Evolutionary conservation across 2,888 invertebrate genomes (phyloP).

Genomic region (Acleris emargana): DNA sequence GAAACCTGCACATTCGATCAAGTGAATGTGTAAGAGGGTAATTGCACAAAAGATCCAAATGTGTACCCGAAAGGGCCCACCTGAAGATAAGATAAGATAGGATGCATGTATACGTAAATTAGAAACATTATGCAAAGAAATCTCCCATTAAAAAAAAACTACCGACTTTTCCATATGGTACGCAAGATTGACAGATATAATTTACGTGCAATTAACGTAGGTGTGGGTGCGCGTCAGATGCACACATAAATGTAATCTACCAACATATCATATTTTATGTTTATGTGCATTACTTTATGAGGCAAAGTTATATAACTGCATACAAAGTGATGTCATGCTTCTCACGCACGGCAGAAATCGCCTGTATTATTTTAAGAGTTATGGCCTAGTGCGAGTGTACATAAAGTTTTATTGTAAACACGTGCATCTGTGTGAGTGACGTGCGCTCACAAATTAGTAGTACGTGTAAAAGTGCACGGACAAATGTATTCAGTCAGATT

Average conservation of each 20-base stretch:
- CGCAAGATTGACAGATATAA: not conserved
- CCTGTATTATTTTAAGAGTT: slow-evolving; percentile 74
- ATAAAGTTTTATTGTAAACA: slow-evolving; percentile 78
- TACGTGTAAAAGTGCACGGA: slow-evolving; percentile 42
- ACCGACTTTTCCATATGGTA: not conserved
- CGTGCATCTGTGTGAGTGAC: slow-evolving; percentile 66
- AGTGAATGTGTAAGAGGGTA: too few species aligned
- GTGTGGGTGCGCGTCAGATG: not conserved
- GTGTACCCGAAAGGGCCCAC: too few species aligned
- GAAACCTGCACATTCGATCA: too few species aligned
- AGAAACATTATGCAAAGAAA: too few species aligned
- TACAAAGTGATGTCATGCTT: slow-evolving; percentile 48
- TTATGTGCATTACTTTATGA: slow-evolving; percentile 17
- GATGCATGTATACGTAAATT: too few species aligned
- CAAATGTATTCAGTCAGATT: slow-evolving; percentile 27
- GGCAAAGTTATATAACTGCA: slow-evolving; percentile 26
- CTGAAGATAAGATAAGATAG: too few species aligned
- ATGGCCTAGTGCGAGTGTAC: slow-evolving; percentile 68
- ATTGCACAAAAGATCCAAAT: too few species aligned
- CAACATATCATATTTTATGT: slow-evolving; percentile 10
- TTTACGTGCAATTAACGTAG: not conserved
- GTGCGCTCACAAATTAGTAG: slow-evolving; percentile 46
- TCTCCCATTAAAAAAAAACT: too few species aligned
- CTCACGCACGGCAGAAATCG: slow-evolving; percentile 64
- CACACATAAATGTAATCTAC: slow-evolving; percentile 19